These are phyloP conservation scores for Luscinia megarhynchos DNA, from an alignment of 2,797 vertebrate genomes.

Conservation along the genomic window DNA sequence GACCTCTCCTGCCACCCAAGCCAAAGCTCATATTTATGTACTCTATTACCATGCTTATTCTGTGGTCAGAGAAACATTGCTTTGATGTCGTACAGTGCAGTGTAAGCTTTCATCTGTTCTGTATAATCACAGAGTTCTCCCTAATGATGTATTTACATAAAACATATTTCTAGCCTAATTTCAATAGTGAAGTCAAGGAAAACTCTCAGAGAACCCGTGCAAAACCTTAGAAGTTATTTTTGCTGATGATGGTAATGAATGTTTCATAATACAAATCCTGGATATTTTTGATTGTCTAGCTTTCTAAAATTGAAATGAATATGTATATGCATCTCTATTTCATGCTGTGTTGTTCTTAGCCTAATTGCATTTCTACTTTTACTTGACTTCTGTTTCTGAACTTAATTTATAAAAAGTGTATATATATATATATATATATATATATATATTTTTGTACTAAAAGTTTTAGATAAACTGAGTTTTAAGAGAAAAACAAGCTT, in stretches of 20 bases:
- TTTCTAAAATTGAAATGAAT: constrained; percentile 38
- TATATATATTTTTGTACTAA: background rate
- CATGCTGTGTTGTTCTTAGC: background rate
- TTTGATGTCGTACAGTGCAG: constrained; percentile 33
- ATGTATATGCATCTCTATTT: constrained; percentile 2
- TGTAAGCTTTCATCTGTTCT: constrained; percentile 44
- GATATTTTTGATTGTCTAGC: constrained; percentile 9
- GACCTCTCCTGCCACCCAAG: background rate
- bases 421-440: no score
- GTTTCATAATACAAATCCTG: constrained; percentile 24
- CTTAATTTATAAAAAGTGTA: background rate
- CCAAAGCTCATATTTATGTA: constrained; percentile 24
- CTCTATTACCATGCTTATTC: constrained; percentile 19
- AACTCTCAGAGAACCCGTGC: constrained; percentile 15
- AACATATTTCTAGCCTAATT: constrained; percentile 37
- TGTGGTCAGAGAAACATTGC: constrained; percentile 24
- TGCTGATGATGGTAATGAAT: constrained; percentile 16
- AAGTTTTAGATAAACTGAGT: background rate
- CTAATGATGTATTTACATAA: constrained; percentile 66
- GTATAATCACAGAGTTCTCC: constrained; percentile 47
- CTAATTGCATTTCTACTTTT: background rate
- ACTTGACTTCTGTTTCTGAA: background rate
- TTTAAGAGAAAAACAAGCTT: background rate
- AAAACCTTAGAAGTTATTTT: constrained; percentile 37
- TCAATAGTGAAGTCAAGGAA: constrained; percentile 57